A percentile compares a stretch with the other conserved stretches of the same genome.
phyloP scores from a whole-genome alignment of 1,140 invertebrate species.

The Kradibia gibbosae region DNA sequence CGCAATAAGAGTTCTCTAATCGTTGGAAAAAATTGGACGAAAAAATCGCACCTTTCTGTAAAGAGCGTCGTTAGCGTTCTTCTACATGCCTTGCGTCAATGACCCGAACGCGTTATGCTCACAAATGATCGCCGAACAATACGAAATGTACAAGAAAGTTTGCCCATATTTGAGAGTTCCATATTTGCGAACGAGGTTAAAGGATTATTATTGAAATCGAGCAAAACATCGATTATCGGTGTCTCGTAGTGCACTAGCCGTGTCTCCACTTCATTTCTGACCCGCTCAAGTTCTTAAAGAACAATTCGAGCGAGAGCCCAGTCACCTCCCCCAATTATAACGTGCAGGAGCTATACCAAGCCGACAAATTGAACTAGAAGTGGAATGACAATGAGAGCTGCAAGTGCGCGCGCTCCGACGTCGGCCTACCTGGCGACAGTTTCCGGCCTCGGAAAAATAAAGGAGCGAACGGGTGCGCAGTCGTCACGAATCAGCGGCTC shows the following conservation, averaged over 20 bases:
- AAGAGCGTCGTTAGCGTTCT: too few relatives aligned
- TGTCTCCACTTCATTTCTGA: neutral
- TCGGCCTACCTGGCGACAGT: slow-evolving; percentile 7
- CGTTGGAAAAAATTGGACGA: too few relatives aligned
- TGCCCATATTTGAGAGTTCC: too few relatives aligned
- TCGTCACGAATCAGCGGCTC: too few relatives aligned
- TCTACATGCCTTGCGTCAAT: too few relatives aligned
- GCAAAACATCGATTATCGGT: neutral
- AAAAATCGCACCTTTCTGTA: too few relatives aligned
- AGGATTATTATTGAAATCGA: neutral
- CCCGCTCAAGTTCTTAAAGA: neutral
- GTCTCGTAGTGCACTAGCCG: neutral
- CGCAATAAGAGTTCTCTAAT: too few relatives aligned
- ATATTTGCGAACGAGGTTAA: too few relatives aligned
- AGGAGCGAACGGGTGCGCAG: neutral
- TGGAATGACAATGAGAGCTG: slow-evolving; percentile 45
- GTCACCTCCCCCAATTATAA: neutral
- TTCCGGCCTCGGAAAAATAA: slow-evolving; percentile 26
- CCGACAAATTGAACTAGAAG: slow-evolving; percentile 46
- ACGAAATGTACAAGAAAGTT: too few relatives aligned
- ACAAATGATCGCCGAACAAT: too few relatives aligned
- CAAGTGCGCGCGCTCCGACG: slow-evolving; percentile 21
- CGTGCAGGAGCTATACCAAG: neutral
- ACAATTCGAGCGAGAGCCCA: neutral
- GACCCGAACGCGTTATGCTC: too few relatives aligned